Base-by-base conservation (phyloP, 2,888 invertebrate genomes). In the Uropetala carovei region DNA sequence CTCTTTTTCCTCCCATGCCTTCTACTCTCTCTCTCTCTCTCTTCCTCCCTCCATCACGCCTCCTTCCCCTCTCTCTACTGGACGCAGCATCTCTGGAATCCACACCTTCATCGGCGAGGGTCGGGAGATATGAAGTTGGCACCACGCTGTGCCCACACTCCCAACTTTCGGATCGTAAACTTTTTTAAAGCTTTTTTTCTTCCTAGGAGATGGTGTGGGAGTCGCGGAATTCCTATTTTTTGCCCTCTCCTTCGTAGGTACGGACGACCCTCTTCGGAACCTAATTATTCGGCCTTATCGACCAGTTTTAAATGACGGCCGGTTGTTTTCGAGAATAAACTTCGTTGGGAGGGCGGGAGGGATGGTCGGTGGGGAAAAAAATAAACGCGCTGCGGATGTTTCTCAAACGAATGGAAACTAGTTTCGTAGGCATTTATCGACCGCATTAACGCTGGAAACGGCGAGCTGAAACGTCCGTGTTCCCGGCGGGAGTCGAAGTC, bases 101-200 rank as follows among this genome's bases (percentile, higher is more conserved):
- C 83, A 83, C 83, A 83, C 83, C 56, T 83, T 56, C 56, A 8
- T 18, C 4, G 43, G 83, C 9, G 14, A 13, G 81, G 43, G 14
- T 18, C 7, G 18, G 14, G 7, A 18, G 64, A 64, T 64, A 64
- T 16, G 75, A 75, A 75, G n/a, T 75, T 75, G 75, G 75, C 75
- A 75, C 57, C 57, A 84, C n/a, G 84, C 57, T 84, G 85, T 11
- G 85, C 85, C 58, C 85, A 85, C 85, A 57, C 85, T 85, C 57
- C n/a, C 18, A 56, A 57, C 57, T 84, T 84, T 58, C 57, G 57
- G 85, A 13, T 56, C 85, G 56, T 43, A 4, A 75, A n/a, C n/a
- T 22, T 75, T 75, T 27, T 75, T 27, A 13, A 27, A 18, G 75
- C 22, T 13, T 27, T 11, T 27, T 11, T n/a, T n/a, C n/a, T n/a